These are phyloP conservation scores for Neofelis nebulosa DNA, from an alignment of 2,113 vertebrate genomes.

Conservation along the genomic window DNA sequence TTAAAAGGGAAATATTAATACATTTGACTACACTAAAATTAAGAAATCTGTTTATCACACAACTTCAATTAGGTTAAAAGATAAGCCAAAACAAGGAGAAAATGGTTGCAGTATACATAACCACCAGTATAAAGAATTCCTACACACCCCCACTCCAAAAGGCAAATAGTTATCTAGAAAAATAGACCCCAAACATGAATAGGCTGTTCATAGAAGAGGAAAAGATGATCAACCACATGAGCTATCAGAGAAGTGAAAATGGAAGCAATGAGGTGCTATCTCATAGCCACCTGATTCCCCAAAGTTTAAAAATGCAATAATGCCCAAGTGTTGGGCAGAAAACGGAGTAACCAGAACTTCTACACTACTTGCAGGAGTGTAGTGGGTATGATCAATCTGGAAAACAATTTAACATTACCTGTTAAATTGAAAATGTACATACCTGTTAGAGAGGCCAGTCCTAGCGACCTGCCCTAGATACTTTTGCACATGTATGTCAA, in stretches of 20 bases:
- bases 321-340: background rate
- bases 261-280: background rate
- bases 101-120: background rate
- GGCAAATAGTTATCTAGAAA: background rate
- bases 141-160: background rate
- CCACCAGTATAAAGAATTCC: background rate
- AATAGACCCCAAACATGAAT: background rate
- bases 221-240: background rate
- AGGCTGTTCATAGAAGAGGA: background rate
- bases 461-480: background rate
- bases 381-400: accelerated
- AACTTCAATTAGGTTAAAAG: background rate
- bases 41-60: background rate
- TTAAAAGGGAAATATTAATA: background rate
- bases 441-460: background rate
- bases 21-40: background rate
- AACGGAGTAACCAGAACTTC: background rate
- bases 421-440: background rate
- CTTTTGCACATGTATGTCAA: background rate
- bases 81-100: background rate
- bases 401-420: background rate
- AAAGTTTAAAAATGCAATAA: background rate
- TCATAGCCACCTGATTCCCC: background rate
- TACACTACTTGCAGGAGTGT: background rate
- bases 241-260: background rate